Evolutionary conservation across 2,888 invertebrate genomes (phyloP), one percentile per base, ranked within the genome.

Genomic region (Hydriomena furcata): DNA sequence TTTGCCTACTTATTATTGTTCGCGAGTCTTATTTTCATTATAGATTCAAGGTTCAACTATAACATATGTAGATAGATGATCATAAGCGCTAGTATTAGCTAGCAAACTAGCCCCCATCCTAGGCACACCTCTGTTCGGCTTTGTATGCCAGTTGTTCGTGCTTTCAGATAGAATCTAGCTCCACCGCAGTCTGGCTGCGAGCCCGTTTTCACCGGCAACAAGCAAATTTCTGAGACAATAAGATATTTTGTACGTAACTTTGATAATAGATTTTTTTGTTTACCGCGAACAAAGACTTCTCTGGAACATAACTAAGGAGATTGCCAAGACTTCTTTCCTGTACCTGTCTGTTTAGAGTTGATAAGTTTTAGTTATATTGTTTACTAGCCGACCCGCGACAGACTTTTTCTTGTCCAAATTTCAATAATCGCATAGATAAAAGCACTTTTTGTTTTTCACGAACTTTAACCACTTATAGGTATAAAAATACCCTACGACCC

Each of bases 121-220:
- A 8, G 17, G 5, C 28, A 1, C 27, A 27, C 25, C 34, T 21
- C 50, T 42, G 43, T 35, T 32, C 8, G 25, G 11, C 21, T 21
- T 36, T 35, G 25, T 34, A 17, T 24, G 12, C 12, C 36, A 32
- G 43, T 44, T 42, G 48, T 36, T 49, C 38, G 53, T 43, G 48
- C 45, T 53, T 44, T 40, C 38, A 27, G 53, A 53, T 49, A 49
- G 31, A 46, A 54, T 54, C 50, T 38, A 47, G 42, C 38, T 47
- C 27, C 38, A 20, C 10, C n/a, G 36, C 30, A 34, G 42, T 30
- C 10, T 43, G 28, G 40, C 35, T 45, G 4, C 34, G 23, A 28
- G 28, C 47, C 32, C 27, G 31, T 24, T 42, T 43, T 23, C 37
- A 27, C 40, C 36, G 37, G 42, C 35, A 21, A 24, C 24, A 7